These are phyloP conservation scores for Oligia strigilis DNA, from an alignment of 2,888 invertebrate species.

Conservation along the genomic window DNA sequence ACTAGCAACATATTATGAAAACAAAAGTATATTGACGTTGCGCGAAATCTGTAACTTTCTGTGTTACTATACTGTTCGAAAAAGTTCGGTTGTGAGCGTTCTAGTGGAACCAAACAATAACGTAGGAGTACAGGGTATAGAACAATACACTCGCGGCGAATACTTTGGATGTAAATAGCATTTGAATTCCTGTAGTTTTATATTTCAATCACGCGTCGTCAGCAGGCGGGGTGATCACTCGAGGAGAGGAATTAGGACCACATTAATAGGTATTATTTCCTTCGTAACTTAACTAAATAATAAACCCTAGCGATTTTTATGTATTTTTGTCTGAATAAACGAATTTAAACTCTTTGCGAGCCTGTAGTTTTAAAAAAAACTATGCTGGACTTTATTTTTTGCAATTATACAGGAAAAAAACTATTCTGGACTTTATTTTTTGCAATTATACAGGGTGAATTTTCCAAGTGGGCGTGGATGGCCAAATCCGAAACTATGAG, in stretches of 20 bases:
- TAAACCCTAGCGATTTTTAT: neutral
- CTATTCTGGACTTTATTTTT: neutral
- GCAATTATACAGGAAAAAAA: neutral
- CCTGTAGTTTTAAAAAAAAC: neutral
- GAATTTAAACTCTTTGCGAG: neutral
- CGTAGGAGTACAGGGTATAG: conserved; percentile 33
- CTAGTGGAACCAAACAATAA: neutral
- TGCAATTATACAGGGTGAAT: neutral
- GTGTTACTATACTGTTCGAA: no score
- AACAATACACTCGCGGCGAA: neutral
- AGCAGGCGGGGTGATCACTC: neutral
- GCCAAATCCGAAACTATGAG: no score
- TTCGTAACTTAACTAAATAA: neutral
- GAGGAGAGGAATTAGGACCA: neutral
- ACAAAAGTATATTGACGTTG: neutral
- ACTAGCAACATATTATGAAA: neutral
- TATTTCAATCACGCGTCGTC: neutral
- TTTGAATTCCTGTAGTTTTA: conserved; percentile 7
- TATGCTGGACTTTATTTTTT: neutral
- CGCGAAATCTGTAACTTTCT: neutral
- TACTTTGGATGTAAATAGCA: conserved; percentile 18
- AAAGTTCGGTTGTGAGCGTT: neutral
- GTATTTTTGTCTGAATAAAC: neutral
- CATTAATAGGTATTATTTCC: neutral
- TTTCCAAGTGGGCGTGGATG: no score